These are phyloP conservation scores for Centropristis striata DNA, from an alignment of 2,113 vertebrate species.

Conservation along the genomic window DNA sequence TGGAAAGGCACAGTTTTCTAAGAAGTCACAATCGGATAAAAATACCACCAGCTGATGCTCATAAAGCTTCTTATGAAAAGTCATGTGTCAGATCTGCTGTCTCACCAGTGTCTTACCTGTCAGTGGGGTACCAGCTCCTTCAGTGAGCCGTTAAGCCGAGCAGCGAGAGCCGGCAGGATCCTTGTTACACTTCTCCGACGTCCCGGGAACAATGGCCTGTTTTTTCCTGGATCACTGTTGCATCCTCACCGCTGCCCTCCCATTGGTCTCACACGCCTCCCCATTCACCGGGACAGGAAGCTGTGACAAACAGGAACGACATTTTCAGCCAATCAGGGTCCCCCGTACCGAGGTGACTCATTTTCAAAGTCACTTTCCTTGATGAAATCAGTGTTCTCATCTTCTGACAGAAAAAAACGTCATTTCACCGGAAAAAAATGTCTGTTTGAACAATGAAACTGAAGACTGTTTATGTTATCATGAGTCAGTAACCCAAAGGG, in stretches of 20 bases:
- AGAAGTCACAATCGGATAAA: conserved; percentile 12
- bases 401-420: conserved; percentile 18
- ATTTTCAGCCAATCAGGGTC: conserved; percentile 69
- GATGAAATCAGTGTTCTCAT: conserved; percentile 50
- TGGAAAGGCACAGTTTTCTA: conserved; percentile 1
- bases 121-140: conserved; percentile 32
- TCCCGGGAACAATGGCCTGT: conserved; percentile 82
- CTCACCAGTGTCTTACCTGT: conserved; percentile 55
- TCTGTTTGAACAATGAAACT: conserved; percentile 45
- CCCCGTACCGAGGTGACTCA: conserved; percentile 59
- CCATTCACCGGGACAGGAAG: conserved; percentile 82
- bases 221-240: conserved; percentile 86
- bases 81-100: conserved; percentile 1
- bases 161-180: conserved; percentile 32
- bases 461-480: conserved; percentile 42
- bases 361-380: conserved; percentile 76
- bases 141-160: conserved; percentile 24
- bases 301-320: conserved; percentile 75
- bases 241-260: conserved; percentile 72
- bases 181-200: conserved; percentile 70
- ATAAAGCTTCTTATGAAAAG: conserved; percentile 1
- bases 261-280: conserved; percentile 71
- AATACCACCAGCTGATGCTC: conserved; percentile 8
- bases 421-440: conserved; percentile 2
- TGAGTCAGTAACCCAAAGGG: conserved; percentile 66